phyloP scores from a whole-genome alignment of 1,140 invertebrate species.

The Magallana ariakensis region DNA sequence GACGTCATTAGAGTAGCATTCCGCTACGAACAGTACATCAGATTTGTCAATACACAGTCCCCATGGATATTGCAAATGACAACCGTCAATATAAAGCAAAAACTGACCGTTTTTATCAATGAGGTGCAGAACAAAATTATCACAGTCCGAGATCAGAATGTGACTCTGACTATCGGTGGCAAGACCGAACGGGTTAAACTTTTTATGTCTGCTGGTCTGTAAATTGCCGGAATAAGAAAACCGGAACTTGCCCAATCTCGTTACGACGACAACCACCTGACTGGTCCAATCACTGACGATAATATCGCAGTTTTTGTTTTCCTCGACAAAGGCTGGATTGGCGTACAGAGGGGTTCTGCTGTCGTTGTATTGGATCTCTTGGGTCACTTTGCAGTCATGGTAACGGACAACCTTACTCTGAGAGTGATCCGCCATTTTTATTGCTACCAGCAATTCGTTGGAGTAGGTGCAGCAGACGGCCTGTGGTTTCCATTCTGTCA shows the following conservation, averaged over 20 bases:
- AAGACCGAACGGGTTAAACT: neutral
- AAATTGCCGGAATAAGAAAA: neutral
- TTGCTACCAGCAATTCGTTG: neutral
- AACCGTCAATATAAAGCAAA: neutral
- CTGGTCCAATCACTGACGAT: neutral
- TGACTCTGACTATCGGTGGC: neutral
- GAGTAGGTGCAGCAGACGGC: neutral
- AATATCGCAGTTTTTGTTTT: conserved; percentile 11
- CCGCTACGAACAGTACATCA: neutral
- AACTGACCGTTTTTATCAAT: neutral
- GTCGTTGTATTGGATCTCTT: conserved; percentile 3
- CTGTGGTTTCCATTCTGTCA: neutral
- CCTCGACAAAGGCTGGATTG: conserved; percentile 1
- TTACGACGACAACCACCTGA: neutral
- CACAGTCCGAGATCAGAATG: conserved; percentile 21
- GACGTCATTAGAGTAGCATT: conserved; percentile 1
- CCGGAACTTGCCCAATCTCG: neutral
- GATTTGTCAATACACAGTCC: neutral
- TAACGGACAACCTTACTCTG: conserved; percentile 17
- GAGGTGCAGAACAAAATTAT: neutral
- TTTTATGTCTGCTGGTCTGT: neutral
- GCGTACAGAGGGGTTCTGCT: neutral
- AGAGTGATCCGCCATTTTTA: neutral
- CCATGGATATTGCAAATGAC: conserved; percentile 3
- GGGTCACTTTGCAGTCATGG: neutral